phyloP scores from a whole-genome alignment of 2,797 vertebrate species.

The Craterocephalus amniculus region DNA sequence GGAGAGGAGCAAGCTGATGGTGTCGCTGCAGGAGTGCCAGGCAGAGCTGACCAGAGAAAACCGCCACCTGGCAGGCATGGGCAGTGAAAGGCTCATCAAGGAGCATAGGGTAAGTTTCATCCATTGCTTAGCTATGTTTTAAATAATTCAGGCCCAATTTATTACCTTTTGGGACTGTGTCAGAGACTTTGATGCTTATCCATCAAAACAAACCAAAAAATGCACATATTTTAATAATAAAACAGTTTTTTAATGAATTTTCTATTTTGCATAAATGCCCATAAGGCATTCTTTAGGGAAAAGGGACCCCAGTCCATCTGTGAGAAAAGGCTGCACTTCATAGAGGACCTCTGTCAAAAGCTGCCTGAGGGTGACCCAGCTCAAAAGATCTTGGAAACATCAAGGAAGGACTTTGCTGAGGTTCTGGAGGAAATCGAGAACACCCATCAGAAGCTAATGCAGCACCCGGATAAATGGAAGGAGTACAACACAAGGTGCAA shows the following conservation, averaged over 20 bases:
- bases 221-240: neutral
- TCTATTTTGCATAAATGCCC: neutral
- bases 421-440: conserved; percentile 86
- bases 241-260: neutral
- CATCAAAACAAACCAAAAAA: neutral
- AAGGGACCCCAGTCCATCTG: conserved; percentile 91
- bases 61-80: conserved; percentile 85
- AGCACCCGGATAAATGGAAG: conserved; percentile 92
- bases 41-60: conserved; percentile 89
- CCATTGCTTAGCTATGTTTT: conserved; percentile 33
- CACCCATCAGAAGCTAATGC: conserved; percentile 86
- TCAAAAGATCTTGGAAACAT: conserved; percentile 80
- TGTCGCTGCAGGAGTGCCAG: conserved; percentile 89
- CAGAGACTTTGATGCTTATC: conserved; percentile 15
- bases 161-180: neutral
- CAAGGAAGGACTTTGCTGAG: conserved; percentile 82
- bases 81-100: conserved; percentile 91
- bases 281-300: conserved; percentile 92
- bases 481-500: conserved; percentile 88
- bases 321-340: conserved; percentile 91
- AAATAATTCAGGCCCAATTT: conserved; percentile 35
- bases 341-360: conserved; percentile 93
- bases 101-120: conserved; percentile 89
- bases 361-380: conserved; percentile 87
- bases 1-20: conserved; percentile 87